Evolutionary conservation across 1,140 invertebrate species (phyloP), one percentile per base, ranked within the genome.

Genomic region (Reticulitermes speratus): DNA sequence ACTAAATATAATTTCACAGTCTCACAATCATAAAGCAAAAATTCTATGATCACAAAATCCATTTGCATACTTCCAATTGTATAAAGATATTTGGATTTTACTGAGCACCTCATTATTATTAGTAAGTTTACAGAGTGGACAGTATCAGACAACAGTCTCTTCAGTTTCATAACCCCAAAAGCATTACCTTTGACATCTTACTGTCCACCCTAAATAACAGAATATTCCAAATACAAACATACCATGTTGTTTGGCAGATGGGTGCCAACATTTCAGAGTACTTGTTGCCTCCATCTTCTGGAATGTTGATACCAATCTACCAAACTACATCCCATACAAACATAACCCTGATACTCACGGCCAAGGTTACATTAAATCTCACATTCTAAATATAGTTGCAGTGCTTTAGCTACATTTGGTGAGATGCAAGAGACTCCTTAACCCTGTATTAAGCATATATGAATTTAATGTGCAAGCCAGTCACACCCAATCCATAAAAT

Each of bases 1-100:
- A 75, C 65, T 75, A 75, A 75, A 75, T 75, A 75, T 75, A 6
- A 75, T 30, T 75, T 75, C 65, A 75, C 65, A 75, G 65, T 75
- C 65, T 75, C 65, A 30, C n/a, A 75, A 75, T 65, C 12, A 65
- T 8, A 75, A 75, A 30, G 25, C n/a, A 12, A 75, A n/a, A 75
- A 14, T 75, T 30, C 25, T 3, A 25, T 25, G 25, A n/a, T 75
- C 8, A 75, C 2, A 75, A 75, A 30, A 75, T 75, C 65, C 65
- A 75, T 30, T 75, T 9, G 2, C n/a, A 65, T 23, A 65, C 21
- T 12, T 65, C 59, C 8, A 65, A 65, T 19, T 65, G 21, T 21
- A 23, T 65, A 16, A 19, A 19, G 1, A 75, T 6, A 30, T 30
- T 75, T 75, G 65, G 65, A n/a, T n/a, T 75, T 9, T 75, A n/a